Percentiles rank a stretch among this genome's conserved stretches.
These are phyloP conservation scores for Torymus aiolomorphi DNA, from an alignment of 2,888 invertebrate genomes.

Conservation along the genomic window DNA sequence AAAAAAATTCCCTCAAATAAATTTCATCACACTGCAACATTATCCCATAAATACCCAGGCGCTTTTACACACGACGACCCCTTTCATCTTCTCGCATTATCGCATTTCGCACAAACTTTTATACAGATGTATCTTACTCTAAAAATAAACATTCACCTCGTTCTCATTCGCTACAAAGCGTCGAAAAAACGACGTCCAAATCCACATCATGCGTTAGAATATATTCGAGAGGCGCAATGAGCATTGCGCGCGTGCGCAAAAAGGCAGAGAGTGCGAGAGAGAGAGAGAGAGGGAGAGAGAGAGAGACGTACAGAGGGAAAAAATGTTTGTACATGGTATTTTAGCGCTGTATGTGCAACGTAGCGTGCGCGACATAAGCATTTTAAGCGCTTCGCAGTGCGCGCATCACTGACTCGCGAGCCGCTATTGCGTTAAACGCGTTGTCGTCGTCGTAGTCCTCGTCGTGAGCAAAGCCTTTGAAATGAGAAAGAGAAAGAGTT, in stretches of 20 bases:
- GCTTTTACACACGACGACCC: too few relatives aligned
- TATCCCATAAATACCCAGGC: too few relatives aligned
- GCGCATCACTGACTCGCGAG: slow-evolving; percentile 52
- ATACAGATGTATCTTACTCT: background rate
- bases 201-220: slow-evolving; percentile 1
- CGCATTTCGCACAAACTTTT: background rate
- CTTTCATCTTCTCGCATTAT: background rate
- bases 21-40: too few relatives aligned
- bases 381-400: slow-evolving; percentile 54
- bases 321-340: slow-evolving; percentile 29
- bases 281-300: background rate
- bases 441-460: slow-evolving; percentile 52
- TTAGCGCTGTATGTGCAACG: slow-evolving; percentile 36
- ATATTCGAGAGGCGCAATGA: slow-evolving; percentile 34
- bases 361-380: slow-evolving; percentile 54
- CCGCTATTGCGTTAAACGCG: slow-evolving; percentile 31
- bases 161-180: background rate
- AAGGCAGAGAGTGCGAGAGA: background rate
- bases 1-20: too few relatives aligned
- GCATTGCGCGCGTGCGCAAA: too few relatives aligned
- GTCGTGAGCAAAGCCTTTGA: slow-evolving; percentile 58
- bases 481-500: slow-evolving; percentile 20
- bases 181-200: slow-evolving; percentile 6
- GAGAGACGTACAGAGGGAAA: too few relatives aligned
- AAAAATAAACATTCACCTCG: background rate